These are phyloP conservation scores for Microhierax caerulescens DNA, from an alignment of 2,797 vertebrate genomes.

Conservation along the genomic window DNA sequence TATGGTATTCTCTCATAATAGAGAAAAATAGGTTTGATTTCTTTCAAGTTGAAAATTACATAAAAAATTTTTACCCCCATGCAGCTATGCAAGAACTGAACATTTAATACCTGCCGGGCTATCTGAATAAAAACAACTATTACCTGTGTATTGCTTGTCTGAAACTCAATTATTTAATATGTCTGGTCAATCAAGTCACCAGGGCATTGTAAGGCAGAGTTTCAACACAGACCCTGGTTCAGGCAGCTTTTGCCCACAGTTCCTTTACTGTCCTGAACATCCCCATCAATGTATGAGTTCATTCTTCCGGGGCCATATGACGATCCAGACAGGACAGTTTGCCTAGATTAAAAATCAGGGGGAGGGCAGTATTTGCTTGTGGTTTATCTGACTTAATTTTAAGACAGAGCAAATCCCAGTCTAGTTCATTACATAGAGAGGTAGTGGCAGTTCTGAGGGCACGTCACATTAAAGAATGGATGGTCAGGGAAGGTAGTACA, in stretches of 20 bases:
- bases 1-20: neutral
- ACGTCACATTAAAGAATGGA: neutral
- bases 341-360: neutral
- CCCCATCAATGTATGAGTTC: neutral
- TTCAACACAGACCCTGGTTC: neutral
- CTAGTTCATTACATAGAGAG: neutral
- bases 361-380: neutral
- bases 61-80: neutral
- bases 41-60: neutral
- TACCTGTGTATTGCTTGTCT: neutral
- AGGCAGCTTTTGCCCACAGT: neutral
- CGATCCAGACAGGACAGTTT: neutral
- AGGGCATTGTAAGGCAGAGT: neutral
- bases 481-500: neutral
- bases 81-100: neutral
- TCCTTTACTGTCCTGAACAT: neutral
- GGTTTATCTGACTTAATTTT: neutral
- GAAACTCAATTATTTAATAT: neutral
- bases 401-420: neutral
- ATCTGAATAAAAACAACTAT: neutral
- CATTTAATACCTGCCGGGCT: neutral
- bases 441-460: rapidly evolving
- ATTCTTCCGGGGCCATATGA: neutral
- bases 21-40: neutral
- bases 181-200: neutral